Evolutionary conservation across 2,113 vertebrate species (phyloP), one percentile per base, ranked within the genome.

Genomic region (Onychostruthus taczanowskii): DNA sequence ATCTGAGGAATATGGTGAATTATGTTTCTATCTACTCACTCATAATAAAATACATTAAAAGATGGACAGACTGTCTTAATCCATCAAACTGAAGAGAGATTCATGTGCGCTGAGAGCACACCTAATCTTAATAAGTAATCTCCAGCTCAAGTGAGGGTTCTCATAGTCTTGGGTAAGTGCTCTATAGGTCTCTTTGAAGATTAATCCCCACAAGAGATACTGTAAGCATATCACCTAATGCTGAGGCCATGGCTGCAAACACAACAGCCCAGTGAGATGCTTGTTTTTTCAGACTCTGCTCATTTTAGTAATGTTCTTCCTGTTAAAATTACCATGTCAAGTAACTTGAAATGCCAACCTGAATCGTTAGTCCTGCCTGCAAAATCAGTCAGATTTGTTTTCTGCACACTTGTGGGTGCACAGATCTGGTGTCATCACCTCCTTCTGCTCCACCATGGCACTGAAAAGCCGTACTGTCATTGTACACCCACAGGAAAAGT

Each of bases 301-400:
- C 17, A 47, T 86, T 59, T 26, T 21, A 84, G 13, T 47, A 55
- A 61, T 16, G 11, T 33, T 72, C 49, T 78, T 82, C 28, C 21
- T 49, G 5, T 50, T 76, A 47, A 85, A 64, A 87, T 79, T 89
- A n/a, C 26, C 27, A 14, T 70, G 58, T 44, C 83, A 89, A 72
- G 49, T 53, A 69, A 89, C 72, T 87, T 62, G 47, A 41, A 91
- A 46, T 23, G 44, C 27, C 0, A 1, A 50, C 22, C 56, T 41
- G 41, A 67, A 37, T 63, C 0, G 0, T 56, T 77, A 64, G 7
- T 37, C 17, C 44, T 82, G 37, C 20, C 44, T 46, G 35, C 47
- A 70, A 84, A 89, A 75, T 64, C 53, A 52, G 23, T 47, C 84
- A 75, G 44, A n/a, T 43, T 81, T 93, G 46, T 86, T 90, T 94